These are phyloP conservation scores for Actinia tenebrosa DNA, from an alignment of 64 coral and sea anemone genomes.

Conservation along the genomic window DNA sequence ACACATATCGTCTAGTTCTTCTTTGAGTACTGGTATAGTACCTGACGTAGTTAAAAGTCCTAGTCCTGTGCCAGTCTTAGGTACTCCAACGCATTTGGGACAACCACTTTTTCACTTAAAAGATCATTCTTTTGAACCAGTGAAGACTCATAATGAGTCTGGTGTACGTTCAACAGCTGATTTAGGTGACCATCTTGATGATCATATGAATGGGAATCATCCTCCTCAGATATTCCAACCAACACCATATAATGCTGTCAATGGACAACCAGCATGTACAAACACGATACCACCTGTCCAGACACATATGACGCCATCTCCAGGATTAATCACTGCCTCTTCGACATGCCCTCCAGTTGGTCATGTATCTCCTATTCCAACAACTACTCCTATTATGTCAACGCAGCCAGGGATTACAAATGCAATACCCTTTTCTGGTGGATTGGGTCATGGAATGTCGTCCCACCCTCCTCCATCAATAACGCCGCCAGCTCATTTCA, in stretches of 20 bases:
- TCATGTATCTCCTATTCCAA: constrained; percentile 25
- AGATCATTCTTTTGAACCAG: constrained; percentile 79
- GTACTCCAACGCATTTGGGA: constrained; percentile 62
- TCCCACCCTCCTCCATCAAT: not conserved
- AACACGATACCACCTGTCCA: not conserved
- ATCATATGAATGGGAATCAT: constrained; percentile 13
- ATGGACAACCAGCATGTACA: not conserved
- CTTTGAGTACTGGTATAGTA: constrained; percentile 9
- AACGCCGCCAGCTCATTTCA: constrained; percentile 2
- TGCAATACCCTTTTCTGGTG: not conserved
- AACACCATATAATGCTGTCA: constrained; percentile 8
- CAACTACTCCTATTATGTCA: not conserved
- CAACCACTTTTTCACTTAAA: constrained; percentile 76
- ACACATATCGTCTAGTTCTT: constrained; percentile 17
- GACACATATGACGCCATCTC: not conserved
- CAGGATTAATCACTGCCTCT: not conserved
- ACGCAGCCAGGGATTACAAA: not conserved
- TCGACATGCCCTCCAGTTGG: constrained; percentile 23
- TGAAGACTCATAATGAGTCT: constrained; percentile 47
- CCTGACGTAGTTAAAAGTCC: constrained; percentile 2
- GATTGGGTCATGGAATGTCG: not conserved
- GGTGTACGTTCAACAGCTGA: constrained; percentile 81
- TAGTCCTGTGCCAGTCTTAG: not conserved
- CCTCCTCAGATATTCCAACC: constrained; percentile 63
- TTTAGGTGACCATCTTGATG: constrained; percentile 70